Evolutionary conservation across 2,797 vertebrate species (phyloP), one percentile per base, ranked within the genome.

Genomic region (Pagetopsis macropterus): DNA sequence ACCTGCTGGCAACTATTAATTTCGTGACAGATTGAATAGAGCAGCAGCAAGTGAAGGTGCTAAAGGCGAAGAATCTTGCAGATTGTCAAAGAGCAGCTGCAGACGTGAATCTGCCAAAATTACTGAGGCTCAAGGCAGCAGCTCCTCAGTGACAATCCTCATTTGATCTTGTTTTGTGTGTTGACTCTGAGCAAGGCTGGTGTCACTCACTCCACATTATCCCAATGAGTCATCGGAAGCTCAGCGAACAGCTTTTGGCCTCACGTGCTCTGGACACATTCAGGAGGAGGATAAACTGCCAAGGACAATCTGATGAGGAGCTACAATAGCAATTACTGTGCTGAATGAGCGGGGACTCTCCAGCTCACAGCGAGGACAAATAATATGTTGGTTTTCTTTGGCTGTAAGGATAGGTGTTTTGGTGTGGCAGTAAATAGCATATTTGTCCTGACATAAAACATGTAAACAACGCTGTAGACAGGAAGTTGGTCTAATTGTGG

Each of bases 201-300:
- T 88, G 75, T 85, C 83, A 69, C 77, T 85, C 83, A 69, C 77
- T 85, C 81, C 79, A 79, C 79, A 83, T 88, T 85, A 84, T 82
- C 72, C 81, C 81, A 85, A 13, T 86, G 85, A 92, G 78, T 89
- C 89, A 87, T 83, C 77, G 69, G 67, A 71, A 78, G 81, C 82
- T 68, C 78, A 40, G 65, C 1, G 51, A 77, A 58, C 70, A 72
- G 69, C 59, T 44, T 79, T 83, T 78, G 78, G 78, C 75, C 86
- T 78, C 65, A 41, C 58, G 72, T n/a, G 65, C 84, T 65, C 62
- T 66, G 76, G 69, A 86, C 82, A 70, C 71, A 85, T 86, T 84
- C 72, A 73, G 74, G 74, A 21, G 66, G 69, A 79, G 76, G 61
- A 81, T 75, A 72, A 85, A 77, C 61, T 84, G 88, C 69, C 84